Percentiles rank a stretch among this genome's conserved stretches.
Evolutionary conservation across 2,797 vertebrate genomes (phyloP).

Genomic region (Phrynocephalus vlangalii): DNA sequence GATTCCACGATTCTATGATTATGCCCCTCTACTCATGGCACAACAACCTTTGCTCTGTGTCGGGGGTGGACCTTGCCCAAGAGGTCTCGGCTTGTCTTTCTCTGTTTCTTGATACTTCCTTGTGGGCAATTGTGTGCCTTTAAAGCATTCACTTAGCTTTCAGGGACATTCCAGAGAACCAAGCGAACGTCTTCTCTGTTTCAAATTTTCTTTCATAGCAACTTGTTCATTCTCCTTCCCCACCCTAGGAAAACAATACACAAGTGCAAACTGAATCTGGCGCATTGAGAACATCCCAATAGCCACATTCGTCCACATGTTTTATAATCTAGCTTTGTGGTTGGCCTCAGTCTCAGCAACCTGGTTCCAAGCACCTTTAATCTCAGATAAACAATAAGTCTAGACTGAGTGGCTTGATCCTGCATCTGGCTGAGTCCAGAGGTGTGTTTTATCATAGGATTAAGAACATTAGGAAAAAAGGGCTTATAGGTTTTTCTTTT

Average conservation of each 20-base stretch:
- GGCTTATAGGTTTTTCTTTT: conserved; percentile 29
- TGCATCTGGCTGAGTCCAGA: conserved; percentile 39
- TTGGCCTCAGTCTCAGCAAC: conserved; percentile 56
- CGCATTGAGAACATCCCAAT: conserved; percentile 57
- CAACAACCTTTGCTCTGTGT: conserved; percentile 27
- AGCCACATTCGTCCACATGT: conserved; percentile 35
- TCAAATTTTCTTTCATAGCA: conserved; percentile 37
- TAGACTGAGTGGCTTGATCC: conserved; percentile 37
- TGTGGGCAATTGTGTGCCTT: conserved; percentile 40
- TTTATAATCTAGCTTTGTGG: conserved; percentile 56
- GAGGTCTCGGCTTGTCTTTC: conserved; percentile 30
- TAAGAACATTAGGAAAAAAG: conserved; percentile 25
- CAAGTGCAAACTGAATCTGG: conserved; percentile 52
- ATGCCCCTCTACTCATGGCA: background rate
- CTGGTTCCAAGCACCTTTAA: conserved; percentile 40
- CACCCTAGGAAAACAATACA: conserved; percentile 52
- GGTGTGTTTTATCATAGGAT: conserved; percentile 40
- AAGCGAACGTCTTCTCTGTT: background rate
- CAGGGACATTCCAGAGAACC: background rate
- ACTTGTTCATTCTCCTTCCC: conserved; percentile 56
- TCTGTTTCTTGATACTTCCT: conserved; percentile 36
- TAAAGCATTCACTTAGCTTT: conserved; percentile 45
- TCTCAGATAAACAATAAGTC: conserved; percentile 35
- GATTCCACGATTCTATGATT: no score
- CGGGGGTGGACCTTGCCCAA: conserved; percentile 44